Evolutionary conservation across 2,888 invertebrate genomes (phyloP), one percentile per base, ranked within the genome.

Genomic region (Disparrhopalites patrizii): DNA sequence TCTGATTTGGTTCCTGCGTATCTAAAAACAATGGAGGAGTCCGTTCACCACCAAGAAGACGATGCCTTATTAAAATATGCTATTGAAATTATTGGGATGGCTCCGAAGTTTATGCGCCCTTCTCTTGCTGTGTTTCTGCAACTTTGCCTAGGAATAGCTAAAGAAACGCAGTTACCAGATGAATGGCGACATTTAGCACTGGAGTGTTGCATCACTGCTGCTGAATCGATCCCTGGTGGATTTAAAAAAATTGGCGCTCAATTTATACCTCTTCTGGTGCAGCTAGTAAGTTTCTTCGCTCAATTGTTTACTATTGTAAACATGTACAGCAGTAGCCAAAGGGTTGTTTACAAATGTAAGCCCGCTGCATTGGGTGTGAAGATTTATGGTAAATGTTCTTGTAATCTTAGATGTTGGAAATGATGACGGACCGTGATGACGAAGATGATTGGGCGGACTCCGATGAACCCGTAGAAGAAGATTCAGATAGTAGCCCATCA

Each of bases 141-240:
- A 76, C 85, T 96, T 78, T 91, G 92, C 78, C 87, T 93, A 5
- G 62, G 57, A 13, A 69, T 73, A 18, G 71, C 69, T 13, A 73
- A 68, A 28, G 68, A 69, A 27, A 27, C 52, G 3, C 30, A 67
- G 23, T 18, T 73, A n/a, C 65, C 51, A 1, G 71, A 72, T 31
- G 73, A 70, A 2, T 75, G 71, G 71, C 64, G 71, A 50, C 71
- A 72, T 62, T 69, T 75, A 54, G 75, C 71, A 2, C 40, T 75
- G 20, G 75, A 75, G 52, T 71, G 72, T 81, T 88, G 94, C 69
- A 83, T 84, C 5, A 87, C 89, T 0, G 81, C 95, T 70, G 87
- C 96, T 51, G 99, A 99, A 83, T 92, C 92, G 31, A 94, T 96
- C 5, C 91, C 98, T 0, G 93, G 95, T 2, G 96, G 96, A 91